phyloP scores from a whole-genome alignment of 1,140 invertebrate genomes.

The Drosophila orosa region DNA sequence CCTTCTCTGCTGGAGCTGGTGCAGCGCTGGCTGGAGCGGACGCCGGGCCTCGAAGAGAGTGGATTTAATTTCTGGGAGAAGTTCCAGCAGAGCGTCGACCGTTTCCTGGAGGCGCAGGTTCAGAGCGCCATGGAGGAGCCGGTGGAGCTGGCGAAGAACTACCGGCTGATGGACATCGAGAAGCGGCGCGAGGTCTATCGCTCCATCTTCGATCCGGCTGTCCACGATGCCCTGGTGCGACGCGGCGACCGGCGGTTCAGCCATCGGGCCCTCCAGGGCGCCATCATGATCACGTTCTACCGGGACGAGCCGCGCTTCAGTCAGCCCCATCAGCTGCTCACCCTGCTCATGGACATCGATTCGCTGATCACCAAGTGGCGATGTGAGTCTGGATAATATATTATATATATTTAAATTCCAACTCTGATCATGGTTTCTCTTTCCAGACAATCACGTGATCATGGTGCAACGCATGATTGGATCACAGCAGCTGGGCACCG shows the following conservation, averaged over 20 bases:
- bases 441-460: conserved; percentile 97
- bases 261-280: conserved; percentile 96
- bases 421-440: conserved; percentile 4
- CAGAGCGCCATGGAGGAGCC: conserved; percentile 84
- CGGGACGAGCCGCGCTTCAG: conserved; percentile 98
- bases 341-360: conserved; percentile 98
- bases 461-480: conserved; percentile 99
- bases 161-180: conserved; percentile 89
- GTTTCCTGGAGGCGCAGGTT: conserved; percentile 89
- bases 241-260: conserved; percentile 95
- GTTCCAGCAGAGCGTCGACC: conserved; percentile 91
- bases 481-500: conserved; percentile 97
- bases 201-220: conserved; percentile 93
- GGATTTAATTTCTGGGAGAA: conserved; percentile 98
- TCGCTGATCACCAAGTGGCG: conserved; percentile 99
- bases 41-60: conserved; percentile 93
- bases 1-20: conserved; percentile 93
- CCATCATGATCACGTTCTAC: conserved; percentile 98
- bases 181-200: conserved; percentile 93
- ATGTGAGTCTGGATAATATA: conserved; percentile 89
- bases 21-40: conserved; percentile 96
- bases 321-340: conserved; percentile 97
- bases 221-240: conserved; percentile 91
- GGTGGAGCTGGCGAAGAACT: conserved; percentile 86
- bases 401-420: neutral